Base-by-base conservation (phyloP, 2,113 vertebrate genomes). In the Oryzias celebensis region DNA sequence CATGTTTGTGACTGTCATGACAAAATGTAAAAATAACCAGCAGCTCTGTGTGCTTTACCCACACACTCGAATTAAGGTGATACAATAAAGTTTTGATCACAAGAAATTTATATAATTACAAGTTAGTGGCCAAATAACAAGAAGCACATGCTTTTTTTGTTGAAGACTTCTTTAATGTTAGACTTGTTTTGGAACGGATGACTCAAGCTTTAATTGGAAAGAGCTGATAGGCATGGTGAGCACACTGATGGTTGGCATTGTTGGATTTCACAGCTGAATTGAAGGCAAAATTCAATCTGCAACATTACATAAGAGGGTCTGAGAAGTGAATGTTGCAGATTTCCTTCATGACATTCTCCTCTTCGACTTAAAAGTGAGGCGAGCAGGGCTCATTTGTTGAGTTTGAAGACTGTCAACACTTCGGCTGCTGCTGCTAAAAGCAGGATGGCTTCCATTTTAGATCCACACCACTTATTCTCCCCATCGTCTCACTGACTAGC, bases 391-490 rank as follows among this genome's bases (percentile, higher is more conserved):
- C 64, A 82, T 79, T 74, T 62, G 62, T 75, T 43, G 1, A 41
- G 68, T 44, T 49, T 50, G 51, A 72, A 52, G 55, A 72, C 52
- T 77, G 75, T 88, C 84, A 82, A 31, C 73, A 66, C 79, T 58
- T 31, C 17, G 14, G 66, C 54, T 62, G 63, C 44, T 17, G 44
- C 69, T 12, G 53, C 68, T 52, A 65, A 69, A 70, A 58, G 45
- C 65, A 72, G 78, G 80, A 86, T 75, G 81, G 86, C 78, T 82
- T 78, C 62, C 68, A 77, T 81, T 78, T 75, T 41, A 61, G 56
- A 62, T n/a, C 67, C 66, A 52, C 43, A 0, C 46, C 61, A 41
- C 42, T 65, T 53, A 7, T 55, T 58, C 71, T 56, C 44, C 49
- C 20, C 28, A 73, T 59, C 45, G 7, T 22, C 66, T 16, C 63